These are phyloP conservation scores for Leucoma salicis DNA, from an alignment of 2,888 invertebrate species.

Conservation along the genomic window DNA sequence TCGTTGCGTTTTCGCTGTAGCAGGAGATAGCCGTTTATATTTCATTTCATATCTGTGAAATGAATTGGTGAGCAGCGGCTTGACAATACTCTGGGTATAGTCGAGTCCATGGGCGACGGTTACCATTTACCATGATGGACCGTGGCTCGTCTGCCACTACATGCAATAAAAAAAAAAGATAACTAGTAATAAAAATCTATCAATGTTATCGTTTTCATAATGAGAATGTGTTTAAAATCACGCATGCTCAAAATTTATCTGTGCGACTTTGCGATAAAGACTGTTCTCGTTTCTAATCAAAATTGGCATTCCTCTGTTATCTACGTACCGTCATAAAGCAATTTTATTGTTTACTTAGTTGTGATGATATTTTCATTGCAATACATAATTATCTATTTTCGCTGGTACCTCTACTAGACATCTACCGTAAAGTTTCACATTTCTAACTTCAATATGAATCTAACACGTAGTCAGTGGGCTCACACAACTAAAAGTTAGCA, in stretches of 20 bases:
- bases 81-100: too few relatives aligned
- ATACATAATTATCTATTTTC: conserved; percentile 37
- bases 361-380: conserved; percentile 50
- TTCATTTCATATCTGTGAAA: too few relatives aligned
- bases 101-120: too few relatives aligned
- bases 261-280: conserved; percentile 65
- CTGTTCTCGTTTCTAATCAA: conserved; percentile 73
- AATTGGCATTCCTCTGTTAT: conserved; percentile 75
- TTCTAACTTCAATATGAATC: conserved; percentile 22
- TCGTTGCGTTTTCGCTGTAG: too few relatives aligned
- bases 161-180: too few relatives aligned
- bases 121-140: too few relatives aligned
- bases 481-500: conserved; percentile 33
- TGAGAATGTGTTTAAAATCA: conserved; percentile 60
- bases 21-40: too few relatives aligned
- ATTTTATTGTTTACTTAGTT: conserved; percentile 57
- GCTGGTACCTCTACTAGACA: conserved; percentile 7
- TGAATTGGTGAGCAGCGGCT: too few relatives aligned
- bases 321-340: conserved; percentile 57
- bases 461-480: conserved; percentile 19
- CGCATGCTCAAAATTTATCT: conserved; percentile 66
- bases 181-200: too few relatives aligned
- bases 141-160: too few relatives aligned
- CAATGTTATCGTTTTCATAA: conserved; percentile 39
- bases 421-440: conserved; percentile 8